phyloP scores from a whole-genome alignment of 2,888 invertebrate genomes.

The Opisthograptis luteolata region DNA sequence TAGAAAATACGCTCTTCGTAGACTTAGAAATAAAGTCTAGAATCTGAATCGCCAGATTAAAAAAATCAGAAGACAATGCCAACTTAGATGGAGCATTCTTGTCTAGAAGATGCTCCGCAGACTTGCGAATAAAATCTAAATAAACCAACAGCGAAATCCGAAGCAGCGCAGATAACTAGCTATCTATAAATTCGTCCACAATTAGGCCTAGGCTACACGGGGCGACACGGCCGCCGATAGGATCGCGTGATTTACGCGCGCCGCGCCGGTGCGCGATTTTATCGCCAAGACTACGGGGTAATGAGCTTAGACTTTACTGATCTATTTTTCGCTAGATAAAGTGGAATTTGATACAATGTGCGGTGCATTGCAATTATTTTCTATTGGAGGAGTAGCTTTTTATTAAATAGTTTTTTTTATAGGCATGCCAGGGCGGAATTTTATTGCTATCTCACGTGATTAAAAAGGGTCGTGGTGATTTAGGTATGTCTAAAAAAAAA shows the following conservation, averaged over 20 bases:
- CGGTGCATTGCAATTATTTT: slow-evolving; percentile 5
- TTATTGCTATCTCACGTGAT: slow-evolving; percentile 2
- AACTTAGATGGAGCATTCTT: not conserved
- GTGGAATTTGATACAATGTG: slow-evolving; percentile 14
- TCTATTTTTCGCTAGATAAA: slow-evolving; percentile 37
- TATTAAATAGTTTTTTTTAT: not conserved
- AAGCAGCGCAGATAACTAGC: slow-evolving; percentile 10
- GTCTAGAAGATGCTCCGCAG: not conserved
- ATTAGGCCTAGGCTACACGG: slow-evolving; percentile 70
- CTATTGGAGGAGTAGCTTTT: not conserved
- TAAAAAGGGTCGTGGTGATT: no score
- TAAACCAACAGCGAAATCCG: slow-evolving; percentile 1
- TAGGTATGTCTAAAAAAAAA: no score
- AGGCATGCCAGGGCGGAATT: not conserved
- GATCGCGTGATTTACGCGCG: slow-evolving; percentile 73
- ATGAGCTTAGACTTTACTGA: slow-evolving; percentile 52
- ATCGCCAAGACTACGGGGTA: slow-evolving; percentile 63
- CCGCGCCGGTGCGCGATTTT: slow-evolving; percentile 53
- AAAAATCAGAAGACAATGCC: not conserved
- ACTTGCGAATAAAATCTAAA: slow-evolving; percentile 7
- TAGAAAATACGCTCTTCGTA: not conserved
- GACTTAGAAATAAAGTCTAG: slow-evolving; percentile 6
- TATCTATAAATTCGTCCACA: slow-evolving; percentile 57
- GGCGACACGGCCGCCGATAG: slow-evolving; percentile 62
- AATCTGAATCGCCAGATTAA: no score